phyloP scores from a whole-genome alignment of 2,797 vertebrate genomes.

The Xyrichtys novacula region DNA sequence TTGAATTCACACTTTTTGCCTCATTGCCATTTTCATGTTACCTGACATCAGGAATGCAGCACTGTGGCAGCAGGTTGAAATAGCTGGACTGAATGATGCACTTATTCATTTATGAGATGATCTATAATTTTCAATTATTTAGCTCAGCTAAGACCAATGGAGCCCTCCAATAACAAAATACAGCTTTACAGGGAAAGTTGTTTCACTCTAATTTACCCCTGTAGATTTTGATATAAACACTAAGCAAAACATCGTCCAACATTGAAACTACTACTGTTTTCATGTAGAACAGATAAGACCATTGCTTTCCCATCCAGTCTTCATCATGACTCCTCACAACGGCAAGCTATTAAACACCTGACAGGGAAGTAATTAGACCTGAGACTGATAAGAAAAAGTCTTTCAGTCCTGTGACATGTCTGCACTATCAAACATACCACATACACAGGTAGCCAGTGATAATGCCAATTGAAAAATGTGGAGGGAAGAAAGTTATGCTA shows the following conservation, averaged over 20 bases:
- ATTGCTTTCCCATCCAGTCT: constrained; percentile 41
- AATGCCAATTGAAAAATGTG: constrained; percentile 55
- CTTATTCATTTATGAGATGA: no score
- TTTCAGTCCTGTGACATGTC: constrained; percentile 58
- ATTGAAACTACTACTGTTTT: constrained; percentile 19
- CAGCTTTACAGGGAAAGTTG: no score
- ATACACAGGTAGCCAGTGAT: constrained; percentile 62
- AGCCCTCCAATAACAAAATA: no score
- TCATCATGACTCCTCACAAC: constrained; percentile 48
- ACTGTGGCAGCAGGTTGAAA: no score
- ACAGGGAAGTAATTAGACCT: constrained; percentile 70
- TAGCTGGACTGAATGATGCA: no score
- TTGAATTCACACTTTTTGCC: no score
- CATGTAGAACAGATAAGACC: constrained; percentile 61
- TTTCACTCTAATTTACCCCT: background rate
- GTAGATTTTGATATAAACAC: constrained; percentile 19
- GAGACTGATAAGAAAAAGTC: constrained; percentile 69
- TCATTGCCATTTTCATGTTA: no score
- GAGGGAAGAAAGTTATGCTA: constrained; percentile 66
- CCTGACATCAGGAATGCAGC: no score
- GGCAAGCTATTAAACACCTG: constrained; percentile 69
- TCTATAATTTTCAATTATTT: no score
- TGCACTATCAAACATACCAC: constrained; percentile 47
- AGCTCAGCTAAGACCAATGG: no score
- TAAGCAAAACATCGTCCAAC: constrained; percentile 4